Percentiles rank a stretch among this genome's conserved stretches.
These are phyloP conservation scores for Eueremaeus valkanovi DNA, from an alignment of 2,888 invertebrate genomes.

Conservation along the genomic window DNA sequence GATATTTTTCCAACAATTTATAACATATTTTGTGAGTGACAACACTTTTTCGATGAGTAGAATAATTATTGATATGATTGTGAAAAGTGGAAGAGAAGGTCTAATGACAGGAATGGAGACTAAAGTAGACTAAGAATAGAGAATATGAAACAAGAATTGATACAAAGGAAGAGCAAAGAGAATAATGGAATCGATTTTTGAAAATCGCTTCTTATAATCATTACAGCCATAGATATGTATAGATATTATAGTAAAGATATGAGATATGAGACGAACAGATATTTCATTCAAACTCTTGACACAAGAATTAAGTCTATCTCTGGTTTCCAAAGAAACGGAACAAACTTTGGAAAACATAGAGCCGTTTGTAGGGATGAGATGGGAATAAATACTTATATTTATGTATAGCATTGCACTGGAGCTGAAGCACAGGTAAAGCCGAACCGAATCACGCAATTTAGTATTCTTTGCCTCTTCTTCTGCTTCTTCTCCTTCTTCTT, in stretches of 20 bases:
- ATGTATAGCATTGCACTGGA: neutral
- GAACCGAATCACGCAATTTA: neutral
- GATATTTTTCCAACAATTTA: too few species aligned
- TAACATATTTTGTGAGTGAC: too few species aligned
- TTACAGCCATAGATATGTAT: slow-evolving; percentile 21
- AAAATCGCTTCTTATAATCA: neutral
- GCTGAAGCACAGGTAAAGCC: neutral
- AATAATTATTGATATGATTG: too few species aligned
- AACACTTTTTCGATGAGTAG: too few species aligned
- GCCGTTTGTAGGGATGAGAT: neutral
- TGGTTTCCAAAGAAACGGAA: slow-evolving; percentile 10
- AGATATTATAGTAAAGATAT: slow-evolving; percentile 3
- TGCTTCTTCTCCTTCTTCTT: neutral
- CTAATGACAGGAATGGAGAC: neutral
- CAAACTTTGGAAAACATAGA: slow-evolving; percentile 9
- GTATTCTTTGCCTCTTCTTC: neutral
- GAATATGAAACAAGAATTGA: neutral
- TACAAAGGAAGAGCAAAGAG: neutral
- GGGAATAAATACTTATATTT: neutral
- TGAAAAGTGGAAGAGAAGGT: too few species aligned
- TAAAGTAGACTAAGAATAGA: neutral
- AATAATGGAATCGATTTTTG: slow-evolving; percentile 8
- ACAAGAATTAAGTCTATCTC: neutral
- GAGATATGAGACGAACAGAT: too few species aligned
- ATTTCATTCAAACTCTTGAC: slow-evolving; percentile 2